Conservation (phyloP, 2,113 vertebrate species). For the Hoplias malabaricus region DNA sequence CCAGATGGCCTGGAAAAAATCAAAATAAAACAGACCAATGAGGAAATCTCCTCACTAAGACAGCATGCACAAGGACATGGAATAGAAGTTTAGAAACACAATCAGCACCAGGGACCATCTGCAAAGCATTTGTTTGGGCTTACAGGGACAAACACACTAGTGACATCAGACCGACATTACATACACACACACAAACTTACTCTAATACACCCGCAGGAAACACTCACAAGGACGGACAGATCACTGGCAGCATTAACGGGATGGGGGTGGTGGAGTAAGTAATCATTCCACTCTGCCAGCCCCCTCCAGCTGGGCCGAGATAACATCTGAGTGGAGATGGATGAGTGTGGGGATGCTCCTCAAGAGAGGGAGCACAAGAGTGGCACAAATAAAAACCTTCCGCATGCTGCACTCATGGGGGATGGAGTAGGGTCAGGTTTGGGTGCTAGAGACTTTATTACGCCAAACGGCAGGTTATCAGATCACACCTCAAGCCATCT, state of each 20-base stretch:
- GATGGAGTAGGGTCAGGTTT: neutral
- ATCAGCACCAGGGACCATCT: constrained; percentile 35
- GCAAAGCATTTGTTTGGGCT: constrained; percentile 20
- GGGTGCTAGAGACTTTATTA: constrained; percentile 2
- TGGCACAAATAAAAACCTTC: neutral
- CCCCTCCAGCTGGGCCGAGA: neutral
- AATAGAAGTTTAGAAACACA: constrained; percentile 5
- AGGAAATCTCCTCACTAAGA: constrained; percentile 34
- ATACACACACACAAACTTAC: neutral
- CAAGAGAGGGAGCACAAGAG: neutral
- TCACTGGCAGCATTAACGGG: neutral
- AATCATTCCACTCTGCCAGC: neutral
- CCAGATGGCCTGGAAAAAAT: constrained; percentile 86
- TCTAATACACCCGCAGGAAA: constrained; percentile 15
- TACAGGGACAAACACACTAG: neutral
- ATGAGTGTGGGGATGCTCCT: constrained; percentile 2
- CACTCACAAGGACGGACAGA: neutral
- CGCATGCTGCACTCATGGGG: neutral
- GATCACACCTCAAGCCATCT: neutral
- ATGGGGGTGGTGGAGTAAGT: neutral
- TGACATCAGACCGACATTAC: constrained; percentile 23
- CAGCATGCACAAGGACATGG: neutral
- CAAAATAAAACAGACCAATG: constrained; percentile 36
- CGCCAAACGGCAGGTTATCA: constrained; percentile 5
- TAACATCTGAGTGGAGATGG: constrained; percentile 3